These are phyloP conservation scores for Morpho helenor DNA, from an alignment of 2,888 invertebrate genomes.

Conservation along the genomic window DNA sequence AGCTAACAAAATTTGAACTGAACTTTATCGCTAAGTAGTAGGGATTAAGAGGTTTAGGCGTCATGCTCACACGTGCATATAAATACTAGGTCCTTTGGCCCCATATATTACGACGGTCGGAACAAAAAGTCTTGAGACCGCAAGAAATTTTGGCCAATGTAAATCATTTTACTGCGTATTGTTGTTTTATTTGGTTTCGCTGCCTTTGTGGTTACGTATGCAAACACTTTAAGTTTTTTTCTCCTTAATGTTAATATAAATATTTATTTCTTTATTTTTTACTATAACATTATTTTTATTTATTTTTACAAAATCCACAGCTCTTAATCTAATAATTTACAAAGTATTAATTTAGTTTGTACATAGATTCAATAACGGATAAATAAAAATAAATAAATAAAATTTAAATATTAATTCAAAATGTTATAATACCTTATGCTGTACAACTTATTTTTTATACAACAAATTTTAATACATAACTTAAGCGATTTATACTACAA, in stretches of 20 bases:
- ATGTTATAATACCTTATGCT: too few species aligned
- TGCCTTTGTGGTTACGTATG: constrained; percentile 50
- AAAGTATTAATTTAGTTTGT: too few species aligned
- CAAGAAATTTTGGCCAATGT: constrained; percentile 73
- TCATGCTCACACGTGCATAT: constrained; percentile 27
- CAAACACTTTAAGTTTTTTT: constrained; percentile 4
- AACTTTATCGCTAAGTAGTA: constrained; percentile 47
- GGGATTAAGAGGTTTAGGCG: constrained; percentile 23
- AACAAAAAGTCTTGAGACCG: constrained; percentile 65
- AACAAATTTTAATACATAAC: too few species aligned
- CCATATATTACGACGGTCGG: constrained; percentile 68
- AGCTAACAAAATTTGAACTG: constrained; percentile 31
- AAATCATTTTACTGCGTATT: constrained; percentile 72
- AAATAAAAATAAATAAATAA: too few species aligned
- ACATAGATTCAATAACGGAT: too few species aligned
- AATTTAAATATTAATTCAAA: too few species aligned
- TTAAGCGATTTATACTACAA: too few species aligned
- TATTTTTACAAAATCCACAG: too few species aligned
- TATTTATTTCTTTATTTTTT: too few species aligned
- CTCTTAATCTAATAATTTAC: too few species aligned
- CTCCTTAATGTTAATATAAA: neutral
- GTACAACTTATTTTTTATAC: too few species aligned
- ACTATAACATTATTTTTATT: too few species aligned
- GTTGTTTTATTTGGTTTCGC: constrained; percentile 60
- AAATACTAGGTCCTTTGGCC: constrained; percentile 58